Evolutionary conservation across 2,797 vertebrate genomes (phyloP).

Genomic region (Labroides dimidiatus): DNA sequence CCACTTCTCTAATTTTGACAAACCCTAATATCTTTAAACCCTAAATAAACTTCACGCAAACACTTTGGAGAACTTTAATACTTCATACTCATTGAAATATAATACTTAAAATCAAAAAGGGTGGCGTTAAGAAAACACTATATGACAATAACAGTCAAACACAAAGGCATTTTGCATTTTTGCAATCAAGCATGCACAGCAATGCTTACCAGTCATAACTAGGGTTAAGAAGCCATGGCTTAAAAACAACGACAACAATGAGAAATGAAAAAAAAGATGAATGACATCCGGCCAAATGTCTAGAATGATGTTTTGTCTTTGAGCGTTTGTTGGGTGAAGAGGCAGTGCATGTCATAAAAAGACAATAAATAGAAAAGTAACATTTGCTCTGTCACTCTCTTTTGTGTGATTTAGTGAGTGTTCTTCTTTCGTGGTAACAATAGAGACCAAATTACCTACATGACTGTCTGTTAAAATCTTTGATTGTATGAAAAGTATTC

Average conservation of each 20-base stretch:
- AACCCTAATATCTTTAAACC: neutral
- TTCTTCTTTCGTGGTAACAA: neutral
- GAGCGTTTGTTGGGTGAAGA: neutral
- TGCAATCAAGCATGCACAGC: constrained; percentile 8
- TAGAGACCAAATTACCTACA: neutral
- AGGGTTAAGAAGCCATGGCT: neutral
- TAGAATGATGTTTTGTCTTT: neutral
- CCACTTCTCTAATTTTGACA: neutral
- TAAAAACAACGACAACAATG: constrained; percentile 6
- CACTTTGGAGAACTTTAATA: too few relatives aligned
- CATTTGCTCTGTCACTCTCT: neutral
- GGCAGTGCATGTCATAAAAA: neutral
- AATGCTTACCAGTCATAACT: neutral
- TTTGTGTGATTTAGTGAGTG: neutral
- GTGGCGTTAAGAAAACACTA: neutral
- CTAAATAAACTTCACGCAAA: too few relatives aligned
- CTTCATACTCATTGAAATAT: too few relatives aligned
- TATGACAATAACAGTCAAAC: neutral
- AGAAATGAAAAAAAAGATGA: constrained; percentile 11
- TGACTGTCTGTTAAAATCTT: neutral
- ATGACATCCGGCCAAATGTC: neutral
- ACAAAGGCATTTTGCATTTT: neutral
- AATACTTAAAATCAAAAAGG: neutral
- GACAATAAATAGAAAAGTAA: neutral
- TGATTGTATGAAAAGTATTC: constrained; percentile 9